Evolutionary conservation across 2,888 invertebrate genomes (phyloP).

Genomic region (Eupsilia transversa): DNA sequence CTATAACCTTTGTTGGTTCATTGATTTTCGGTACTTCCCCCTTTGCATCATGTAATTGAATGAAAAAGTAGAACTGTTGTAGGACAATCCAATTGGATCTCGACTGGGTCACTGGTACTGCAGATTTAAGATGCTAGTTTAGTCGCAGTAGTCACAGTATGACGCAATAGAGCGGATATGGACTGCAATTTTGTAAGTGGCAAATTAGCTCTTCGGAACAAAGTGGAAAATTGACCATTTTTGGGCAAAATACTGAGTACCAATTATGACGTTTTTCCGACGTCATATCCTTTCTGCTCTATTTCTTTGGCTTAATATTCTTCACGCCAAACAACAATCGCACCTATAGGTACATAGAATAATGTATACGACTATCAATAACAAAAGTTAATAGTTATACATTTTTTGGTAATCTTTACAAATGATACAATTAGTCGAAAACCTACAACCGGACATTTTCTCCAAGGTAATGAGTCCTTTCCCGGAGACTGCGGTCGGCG

Average conservation of each 20-base stretch:
- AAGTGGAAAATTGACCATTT: conserved; percentile 43
- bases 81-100: neutral
- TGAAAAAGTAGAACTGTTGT: neutral
- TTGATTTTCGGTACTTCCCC: conserved; percentile 30
- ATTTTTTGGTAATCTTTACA: conserved; percentile 56
- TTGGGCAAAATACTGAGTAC: conserved; percentile 21
- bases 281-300: neutral
- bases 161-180: conserved; percentile 26
- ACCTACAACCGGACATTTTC: conserved; percentile 73
- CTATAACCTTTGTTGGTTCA: conserved; percentile 35
- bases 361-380: conserved; percentile 12
- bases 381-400: conserved; percentile 13
- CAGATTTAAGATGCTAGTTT: neutral
- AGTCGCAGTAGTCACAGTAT: neutral
- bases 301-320: conserved; percentile 10
- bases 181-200: conserved; percentile 33
- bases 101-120: neutral
- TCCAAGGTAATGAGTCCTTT: conserved; percentile 76
- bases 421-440: conserved; percentile 41
- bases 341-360: too few relatives aligned
- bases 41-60: neutral
- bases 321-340: neutral
- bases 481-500: conserved; percentile 74
- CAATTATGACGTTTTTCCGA: conserved; percentile 5
- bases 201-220: conserved; percentile 34